phyloP scores from a whole-genome alignment of 2,113 vertebrate species.

The Neolamprologus longior region DNA sequence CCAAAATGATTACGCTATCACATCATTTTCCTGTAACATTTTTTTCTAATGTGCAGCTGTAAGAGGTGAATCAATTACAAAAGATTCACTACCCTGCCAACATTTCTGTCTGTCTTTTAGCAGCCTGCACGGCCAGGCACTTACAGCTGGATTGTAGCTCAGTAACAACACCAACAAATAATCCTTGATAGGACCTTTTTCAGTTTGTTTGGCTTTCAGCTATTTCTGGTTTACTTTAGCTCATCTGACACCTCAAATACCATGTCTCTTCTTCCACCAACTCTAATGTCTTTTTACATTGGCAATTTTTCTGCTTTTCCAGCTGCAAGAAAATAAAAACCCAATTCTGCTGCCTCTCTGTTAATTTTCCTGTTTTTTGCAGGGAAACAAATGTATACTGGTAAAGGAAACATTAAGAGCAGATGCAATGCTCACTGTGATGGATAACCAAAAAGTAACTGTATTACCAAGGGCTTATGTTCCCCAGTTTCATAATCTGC shows the following conservation, averaged over 20 bases:
- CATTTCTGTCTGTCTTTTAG: constrained; percentile 3
- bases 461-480: neutral
- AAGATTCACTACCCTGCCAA: constrained; percentile 4
- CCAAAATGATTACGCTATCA: neutral
- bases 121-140: neutral
- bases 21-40: neutral
- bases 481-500: neutral
- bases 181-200: neutral
- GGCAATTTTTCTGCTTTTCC: neutral
- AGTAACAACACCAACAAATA: neutral
- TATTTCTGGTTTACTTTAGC: neutral
- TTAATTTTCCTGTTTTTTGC: neutral
- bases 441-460: neutral
- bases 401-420: neutral
- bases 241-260: neutral
- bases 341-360: neutral
- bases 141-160: constrained; percentile 1
- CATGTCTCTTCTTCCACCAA: neutral
- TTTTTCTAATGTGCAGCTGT: constrained; percentile 9
- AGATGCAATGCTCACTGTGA: neutral
- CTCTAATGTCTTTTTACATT: neutral
- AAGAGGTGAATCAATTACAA: neutral
- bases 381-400: neutral
- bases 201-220: neutral
- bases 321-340: neutral